These are phyloP conservation scores for Acanthosepion lycidas DNA, from an alignment of 2,888 invertebrate species.

Conservation along the genomic window DNA sequence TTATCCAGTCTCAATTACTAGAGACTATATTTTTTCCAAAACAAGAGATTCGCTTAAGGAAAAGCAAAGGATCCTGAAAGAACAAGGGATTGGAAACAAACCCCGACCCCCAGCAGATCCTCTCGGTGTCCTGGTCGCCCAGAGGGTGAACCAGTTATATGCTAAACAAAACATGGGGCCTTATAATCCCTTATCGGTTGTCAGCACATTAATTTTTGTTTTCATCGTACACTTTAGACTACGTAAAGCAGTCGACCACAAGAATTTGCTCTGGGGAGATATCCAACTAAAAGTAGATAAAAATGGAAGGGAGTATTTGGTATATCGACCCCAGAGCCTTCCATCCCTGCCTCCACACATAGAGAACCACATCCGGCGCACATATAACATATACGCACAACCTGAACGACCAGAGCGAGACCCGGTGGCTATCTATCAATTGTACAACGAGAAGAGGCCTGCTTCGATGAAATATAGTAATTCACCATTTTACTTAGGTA, in stretches of 20 bases:
- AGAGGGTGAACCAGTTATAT: constrained; percentile 63
- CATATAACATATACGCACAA: constrained; percentile 55
- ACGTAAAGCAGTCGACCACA: constrained; percentile 67
- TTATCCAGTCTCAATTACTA: constrained; percentile 64
- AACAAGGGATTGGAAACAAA: constrained; percentile 62
- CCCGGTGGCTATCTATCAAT: constrained; percentile 65
- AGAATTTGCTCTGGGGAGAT: constrained; percentile 68
- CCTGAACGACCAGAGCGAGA: constrained; percentile 62
- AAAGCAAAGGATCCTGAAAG: constrained; percentile 62
- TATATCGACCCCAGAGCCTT: constrained; percentile 54
- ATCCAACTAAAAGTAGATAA: constrained; percentile 60
- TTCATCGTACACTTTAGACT: constrained; percentile 65
- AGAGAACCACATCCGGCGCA: constrained; percentile 43
- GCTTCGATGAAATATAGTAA: constrained; percentile 61
- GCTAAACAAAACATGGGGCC: constrained; percentile 67
- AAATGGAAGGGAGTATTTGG: constrained; percentile 61
- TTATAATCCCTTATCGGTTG: constrained; percentile 65
- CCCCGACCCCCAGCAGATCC: constrained; percentile 52
- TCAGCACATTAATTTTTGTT: constrained; percentile 65
- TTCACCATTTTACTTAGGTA: constrained; percentile 66
- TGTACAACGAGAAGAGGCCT: constrained; percentile 64
- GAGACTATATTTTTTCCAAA: constrained; percentile 62
- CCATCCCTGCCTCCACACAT: constrained; percentile 50
- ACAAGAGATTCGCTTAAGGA: constrained; percentile 65
- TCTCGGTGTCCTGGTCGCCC: constrained; percentile 55